Percentiles rank a stretch among this genome's conserved stretches.
Evolutionary conservation across 2,888 invertebrate species (phyloP).

Genomic region (Eristalis tenax): DNA sequence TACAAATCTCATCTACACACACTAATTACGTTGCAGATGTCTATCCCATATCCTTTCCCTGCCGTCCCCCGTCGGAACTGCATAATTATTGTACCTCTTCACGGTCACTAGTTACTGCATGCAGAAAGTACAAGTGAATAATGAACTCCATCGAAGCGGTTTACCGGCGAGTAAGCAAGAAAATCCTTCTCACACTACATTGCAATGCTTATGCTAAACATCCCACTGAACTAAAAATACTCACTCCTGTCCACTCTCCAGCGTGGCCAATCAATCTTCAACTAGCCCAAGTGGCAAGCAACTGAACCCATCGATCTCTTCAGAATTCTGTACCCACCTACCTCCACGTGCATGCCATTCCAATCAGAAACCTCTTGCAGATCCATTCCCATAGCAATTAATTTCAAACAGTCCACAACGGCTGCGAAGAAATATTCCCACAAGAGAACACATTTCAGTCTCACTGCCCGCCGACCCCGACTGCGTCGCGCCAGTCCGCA

Average conservation of each 20-base stretch:
- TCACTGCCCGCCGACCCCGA: neutral
- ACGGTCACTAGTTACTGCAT: no score
- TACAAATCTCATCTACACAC: no score
- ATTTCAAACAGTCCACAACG: conserved; percentile 4
- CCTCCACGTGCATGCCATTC: neutral
- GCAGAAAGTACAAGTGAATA: no score
- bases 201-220: neutral
- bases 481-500: neutral
- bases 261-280: neutral
- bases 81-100: no score
- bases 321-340: neutral
- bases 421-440: neutral
- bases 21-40: no score
- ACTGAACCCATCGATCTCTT: neutral
- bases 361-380: neutral
- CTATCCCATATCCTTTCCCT: no score
- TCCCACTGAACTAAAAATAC: neutral
- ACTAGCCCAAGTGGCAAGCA: neutral
- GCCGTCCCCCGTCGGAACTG: no score
- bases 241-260: neutral
- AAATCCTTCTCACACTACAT: neutral
- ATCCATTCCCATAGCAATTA: neutral
- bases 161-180: neutral
- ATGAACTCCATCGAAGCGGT: no score
- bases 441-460: conserved; percentile 17